Conservation (phyloP, 2,113 vertebrate species). For the Phocoena phocoena region DNA sequence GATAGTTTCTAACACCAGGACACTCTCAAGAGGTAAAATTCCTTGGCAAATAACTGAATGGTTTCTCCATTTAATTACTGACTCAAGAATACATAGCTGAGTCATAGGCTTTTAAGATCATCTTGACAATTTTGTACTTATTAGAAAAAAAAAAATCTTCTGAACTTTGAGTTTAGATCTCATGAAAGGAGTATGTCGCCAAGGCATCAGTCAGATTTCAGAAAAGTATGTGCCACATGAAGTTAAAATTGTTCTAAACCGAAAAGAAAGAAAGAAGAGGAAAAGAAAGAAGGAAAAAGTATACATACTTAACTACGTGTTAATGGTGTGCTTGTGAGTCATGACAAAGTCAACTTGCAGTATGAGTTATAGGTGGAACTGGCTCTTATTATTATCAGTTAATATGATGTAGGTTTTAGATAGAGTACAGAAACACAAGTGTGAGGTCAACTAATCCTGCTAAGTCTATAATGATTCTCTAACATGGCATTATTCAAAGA, state of each 20-base stretch:
- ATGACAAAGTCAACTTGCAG: constrained; percentile 1
- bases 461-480: constrained; percentile 49
- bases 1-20: constrained; percentile 26
- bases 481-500: constrained; percentile 43
- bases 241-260: constrained; percentile 48
- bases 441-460: not conserved
- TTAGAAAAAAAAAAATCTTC: constrained; percentile 32
- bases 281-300: not conserved
- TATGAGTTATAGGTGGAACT: constrained; percentile 27
- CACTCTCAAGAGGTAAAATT: constrained; percentile 17
- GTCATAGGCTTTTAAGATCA: not conserved
- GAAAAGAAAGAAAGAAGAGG: not conserved
- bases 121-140: constrained; percentile 37
- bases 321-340: constrained; percentile 45
- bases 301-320: constrained; percentile 51
- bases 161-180: constrained; percentile 38
- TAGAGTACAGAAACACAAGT: not conserved
- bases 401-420: constrained; percentile 34
- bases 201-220: constrained; percentile 39
- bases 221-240: not conserved
- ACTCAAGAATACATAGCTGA: not conserved
- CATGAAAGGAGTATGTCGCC: not conserved
- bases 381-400: constrained; percentile 21
- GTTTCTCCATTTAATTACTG: constrained; percentile 49
- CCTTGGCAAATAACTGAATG: constrained; percentile 46